phyloP scores from a whole-genome alignment of 1,140 invertebrate species.

The Stegodyphus mimosarum region DNA sequence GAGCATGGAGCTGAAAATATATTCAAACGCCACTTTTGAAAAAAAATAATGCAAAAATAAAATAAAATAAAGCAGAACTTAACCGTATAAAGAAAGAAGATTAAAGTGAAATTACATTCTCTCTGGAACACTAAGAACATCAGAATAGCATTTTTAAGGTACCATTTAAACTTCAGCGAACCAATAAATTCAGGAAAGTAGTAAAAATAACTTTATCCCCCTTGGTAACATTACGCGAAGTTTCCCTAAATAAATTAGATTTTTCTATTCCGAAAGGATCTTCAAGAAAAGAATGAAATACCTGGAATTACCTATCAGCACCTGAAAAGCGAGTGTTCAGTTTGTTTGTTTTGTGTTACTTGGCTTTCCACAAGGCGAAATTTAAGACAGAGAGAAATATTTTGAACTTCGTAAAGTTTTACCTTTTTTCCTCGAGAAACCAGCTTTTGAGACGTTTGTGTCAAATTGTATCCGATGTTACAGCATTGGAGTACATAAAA shows the following conservation, averaged over 20 bases:
- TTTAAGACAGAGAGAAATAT: not conserved
- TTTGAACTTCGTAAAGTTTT: not conserved
- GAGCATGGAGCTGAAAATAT: too few species aligned
- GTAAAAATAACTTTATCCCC: constrained; percentile 51
- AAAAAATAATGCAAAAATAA: too few species aligned
- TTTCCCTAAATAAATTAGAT: constrained; percentile 50
- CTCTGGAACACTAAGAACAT: constrained; percentile 28
- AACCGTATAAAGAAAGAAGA: not conserved
- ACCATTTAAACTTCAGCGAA: constrained; percentile 44
- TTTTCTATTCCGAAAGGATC: constrained; percentile 19
- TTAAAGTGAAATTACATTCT: constrained; percentile 51
- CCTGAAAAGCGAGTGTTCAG: constrained; percentile 14
- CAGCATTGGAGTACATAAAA: too few species aligned
- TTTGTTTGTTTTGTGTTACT: constrained; percentile 24
- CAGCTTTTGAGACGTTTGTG: too few species aligned
- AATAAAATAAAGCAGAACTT: too few species aligned
- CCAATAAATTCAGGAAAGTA: constrained; percentile 47
- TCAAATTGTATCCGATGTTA: too few species aligned
- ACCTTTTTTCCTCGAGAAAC: too few species aligned
- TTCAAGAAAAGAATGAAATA: constrained; percentile 37
- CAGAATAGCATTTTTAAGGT: constrained; percentile 43
- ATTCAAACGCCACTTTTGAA: too few species aligned
- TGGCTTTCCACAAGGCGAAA: not conserved
- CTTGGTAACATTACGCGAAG: constrained; percentile 46
- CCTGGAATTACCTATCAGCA: constrained; percentile 46